Percentiles rank a stretch among this genome's conserved stretches.
Evolutionary conservation across 2,888 invertebrate species (phyloP).

Genomic region (Cryptops parisi): DNA sequence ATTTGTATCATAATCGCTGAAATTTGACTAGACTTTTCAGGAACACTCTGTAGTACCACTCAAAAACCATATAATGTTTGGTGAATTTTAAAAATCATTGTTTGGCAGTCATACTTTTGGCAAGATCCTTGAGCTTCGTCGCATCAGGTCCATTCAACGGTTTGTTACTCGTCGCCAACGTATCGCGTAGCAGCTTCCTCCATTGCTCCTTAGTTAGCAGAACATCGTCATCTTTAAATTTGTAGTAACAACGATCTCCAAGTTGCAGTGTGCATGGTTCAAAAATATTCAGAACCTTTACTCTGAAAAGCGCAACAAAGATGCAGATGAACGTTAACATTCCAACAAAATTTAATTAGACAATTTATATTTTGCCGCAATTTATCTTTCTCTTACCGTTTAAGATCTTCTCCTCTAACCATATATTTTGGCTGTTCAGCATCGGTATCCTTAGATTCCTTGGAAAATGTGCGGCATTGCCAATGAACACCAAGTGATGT

Average conservation of each 20-base stretch:
- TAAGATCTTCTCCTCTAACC: constrained; percentile 61
- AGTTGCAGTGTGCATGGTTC: constrained; percentile 78
- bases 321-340: too few species aligned
- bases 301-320: constrained; percentile 39
- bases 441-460: constrained; percentile 27
- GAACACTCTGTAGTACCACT: too few species aligned
- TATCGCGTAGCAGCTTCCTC: constrained; percentile 36
- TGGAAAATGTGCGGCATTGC: constrained; percentile 48
- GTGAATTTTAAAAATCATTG: neutral
- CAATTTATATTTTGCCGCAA: too few species aligned
- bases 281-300: constrained; percentile 70
- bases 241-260: constrained; percentile 72
- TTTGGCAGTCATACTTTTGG: constrained; percentile 4
- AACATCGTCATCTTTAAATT: constrained; percentile 56
- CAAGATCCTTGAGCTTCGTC: neutral
- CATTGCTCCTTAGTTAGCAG: constrained; percentile 63
- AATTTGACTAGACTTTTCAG: too few species aligned
- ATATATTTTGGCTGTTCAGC: constrained; percentile 50
- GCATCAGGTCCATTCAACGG: constrained; percentile 11
- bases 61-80: too few species aligned
- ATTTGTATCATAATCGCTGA: too few species aligned
- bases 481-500: constrained; percentile 71
- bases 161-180: constrained; percentile 13
- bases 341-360: too few species aligned
- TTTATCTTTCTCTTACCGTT: too few species aligned